Evolutionary conservation across 2,113 vertebrate genomes (phyloP).

Genomic region (Paramormyrops kingsleyae): DNA sequence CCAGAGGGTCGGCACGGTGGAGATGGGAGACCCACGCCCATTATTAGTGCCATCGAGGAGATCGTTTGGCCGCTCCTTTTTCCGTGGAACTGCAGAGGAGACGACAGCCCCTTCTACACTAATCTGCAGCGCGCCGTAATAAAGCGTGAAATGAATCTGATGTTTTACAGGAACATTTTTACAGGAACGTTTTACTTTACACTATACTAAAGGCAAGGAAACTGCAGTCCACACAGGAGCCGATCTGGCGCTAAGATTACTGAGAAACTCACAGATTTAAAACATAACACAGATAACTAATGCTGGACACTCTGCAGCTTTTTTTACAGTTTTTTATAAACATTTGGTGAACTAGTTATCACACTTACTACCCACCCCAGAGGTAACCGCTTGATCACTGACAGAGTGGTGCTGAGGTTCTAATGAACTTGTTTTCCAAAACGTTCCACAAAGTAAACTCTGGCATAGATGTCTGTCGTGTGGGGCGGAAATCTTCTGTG

Average conservation of each 20-base stretch:
- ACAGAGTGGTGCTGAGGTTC: background rate
- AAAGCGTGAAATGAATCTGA: background rate
- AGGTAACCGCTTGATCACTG: background rate
- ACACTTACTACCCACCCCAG: background rate
- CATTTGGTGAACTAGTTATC: background rate
- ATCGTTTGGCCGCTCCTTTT: background rate
- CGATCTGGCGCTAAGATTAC: background rate
- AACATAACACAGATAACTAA: background rate
- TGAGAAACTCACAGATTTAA: background rate
- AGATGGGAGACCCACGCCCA: background rate
- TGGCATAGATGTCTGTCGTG: background rate
- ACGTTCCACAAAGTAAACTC: background rate
- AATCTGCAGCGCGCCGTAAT: background rate
- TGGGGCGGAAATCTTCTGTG: background rate
- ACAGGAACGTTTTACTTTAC: background rate
- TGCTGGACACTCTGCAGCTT: background rate
- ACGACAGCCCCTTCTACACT: background rate
- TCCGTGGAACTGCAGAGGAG: background rate
- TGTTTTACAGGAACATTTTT: conserved; percentile 1
- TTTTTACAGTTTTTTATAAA: background rate
- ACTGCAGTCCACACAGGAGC: background rate
- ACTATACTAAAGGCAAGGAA: background rate
- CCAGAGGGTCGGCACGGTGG: background rate
- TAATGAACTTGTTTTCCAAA: background rate
- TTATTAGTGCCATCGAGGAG: background rate